A percentile compares a stretch with the other conserved stretches of the same genome.
Conservation (phyloP, 2,888 invertebrate species). For the Metalampra italica region DNA sequence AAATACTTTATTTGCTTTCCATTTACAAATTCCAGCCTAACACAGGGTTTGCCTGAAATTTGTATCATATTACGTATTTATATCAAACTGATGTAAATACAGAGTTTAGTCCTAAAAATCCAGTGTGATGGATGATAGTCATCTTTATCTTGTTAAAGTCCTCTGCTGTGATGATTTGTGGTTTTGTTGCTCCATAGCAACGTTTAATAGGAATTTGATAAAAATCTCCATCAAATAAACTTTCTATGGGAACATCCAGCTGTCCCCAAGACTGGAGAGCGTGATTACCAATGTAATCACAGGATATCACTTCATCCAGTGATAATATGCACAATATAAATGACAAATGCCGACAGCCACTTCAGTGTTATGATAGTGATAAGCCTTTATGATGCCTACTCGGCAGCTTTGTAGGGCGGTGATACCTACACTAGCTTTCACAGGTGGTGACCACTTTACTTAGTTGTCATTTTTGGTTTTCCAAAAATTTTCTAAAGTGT, state of each 20-base stretch:
- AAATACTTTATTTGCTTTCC: neutral
- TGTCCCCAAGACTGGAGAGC: slow-evolving; percentile 15
- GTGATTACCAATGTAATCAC: slow-evolving; percentile 24
- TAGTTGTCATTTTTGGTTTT: too few species aligned
- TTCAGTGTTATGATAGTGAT: slow-evolving; percentile 23
- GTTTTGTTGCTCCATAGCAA: neutral
- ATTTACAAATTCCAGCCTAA: too few species aligned
- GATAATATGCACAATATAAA: slow-evolving; percentile 28
- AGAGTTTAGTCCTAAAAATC: too few species aligned
- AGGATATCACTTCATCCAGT: slow-evolving; percentile 7
- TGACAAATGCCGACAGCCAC: slow-evolving; percentile 32
- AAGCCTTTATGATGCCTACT: slow-evolving; percentile 15
- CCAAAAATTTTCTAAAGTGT: too few species aligned
- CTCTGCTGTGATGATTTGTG: too few species aligned
- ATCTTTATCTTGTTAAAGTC: too few species aligned
- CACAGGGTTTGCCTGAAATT: too few species aligned
- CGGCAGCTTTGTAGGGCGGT: neutral
- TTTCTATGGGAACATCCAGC: slow-evolving; percentile 19
- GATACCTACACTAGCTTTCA: neutral
- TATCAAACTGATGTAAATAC: too few species aligned
- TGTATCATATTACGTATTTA: too few species aligned
- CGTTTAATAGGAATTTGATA: neutral
- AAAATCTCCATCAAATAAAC: neutral
- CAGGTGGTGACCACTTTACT: too few species aligned
- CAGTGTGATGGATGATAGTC: too few species aligned